Evolutionary conservation across 2,797 vertebrate genomes (phyloP).

Genomic region (Rhinogobio ventralis): DNA sequence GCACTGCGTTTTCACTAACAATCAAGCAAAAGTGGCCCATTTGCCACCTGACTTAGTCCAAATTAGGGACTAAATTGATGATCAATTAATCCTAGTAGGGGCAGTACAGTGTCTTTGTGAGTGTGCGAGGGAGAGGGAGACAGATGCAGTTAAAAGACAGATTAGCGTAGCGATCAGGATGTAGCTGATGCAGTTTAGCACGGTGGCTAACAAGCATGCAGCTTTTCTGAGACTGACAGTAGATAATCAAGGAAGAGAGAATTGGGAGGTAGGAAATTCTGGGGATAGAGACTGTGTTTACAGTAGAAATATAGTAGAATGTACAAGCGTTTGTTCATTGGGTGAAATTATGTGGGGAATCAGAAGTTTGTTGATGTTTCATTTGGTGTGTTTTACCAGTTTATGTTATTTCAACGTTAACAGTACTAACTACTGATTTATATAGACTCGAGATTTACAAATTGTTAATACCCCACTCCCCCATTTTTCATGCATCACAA

Average conservation of each 20-base stretch:
- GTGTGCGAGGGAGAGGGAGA: constrained; percentile 81
- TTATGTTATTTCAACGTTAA: neutral
- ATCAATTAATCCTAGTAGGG: constrained; percentile 99
- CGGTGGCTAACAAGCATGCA: constrained; percentile 84
- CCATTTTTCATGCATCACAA: too few relatives aligned
- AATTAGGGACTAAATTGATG: constrained; percentile 99
- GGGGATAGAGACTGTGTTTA: constrained; percentile 50
- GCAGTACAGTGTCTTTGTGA: constrained; percentile 78
- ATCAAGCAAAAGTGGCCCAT: constrained; percentile 99
- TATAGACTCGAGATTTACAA: neutral
- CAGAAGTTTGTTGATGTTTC: neutral
- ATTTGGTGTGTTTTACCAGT: neutral
- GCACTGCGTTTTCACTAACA: constrained; percentile 98
- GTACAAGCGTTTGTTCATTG: neutral
- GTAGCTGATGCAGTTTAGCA: constrained; percentile 74
- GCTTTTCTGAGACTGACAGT: constrained; percentile 85
- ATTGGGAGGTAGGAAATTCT: constrained; percentile 61
- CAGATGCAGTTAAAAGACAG: constrained; percentile 90
- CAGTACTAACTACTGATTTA: neutral
- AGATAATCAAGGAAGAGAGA: constrained; percentile 75
- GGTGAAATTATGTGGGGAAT: neutral
- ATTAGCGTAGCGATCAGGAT: constrained; percentile 86
- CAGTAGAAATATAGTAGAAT: neutral
- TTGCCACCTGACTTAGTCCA: constrained; percentile 99
- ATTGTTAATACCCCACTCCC: too few relatives aligned